These are phyloP conservation scores for Stenchaetothrips biformis DNA, from an alignment of 2,888 invertebrate genomes.

Conservation along the genomic window DNA sequence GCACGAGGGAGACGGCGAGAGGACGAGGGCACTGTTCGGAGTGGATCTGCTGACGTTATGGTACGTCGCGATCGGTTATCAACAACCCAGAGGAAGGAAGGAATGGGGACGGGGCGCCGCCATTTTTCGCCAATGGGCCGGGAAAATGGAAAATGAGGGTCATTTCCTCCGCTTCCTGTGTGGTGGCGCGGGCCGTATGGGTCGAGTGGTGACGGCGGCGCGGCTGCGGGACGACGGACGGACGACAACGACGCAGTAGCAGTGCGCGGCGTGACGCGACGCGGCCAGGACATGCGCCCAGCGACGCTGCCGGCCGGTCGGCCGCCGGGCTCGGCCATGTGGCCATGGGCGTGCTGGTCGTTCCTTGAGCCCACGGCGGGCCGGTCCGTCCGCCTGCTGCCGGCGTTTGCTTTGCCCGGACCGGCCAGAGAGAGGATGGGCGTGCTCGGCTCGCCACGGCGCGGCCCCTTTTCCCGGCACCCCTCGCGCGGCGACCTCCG, in stretches of 20 bases:
- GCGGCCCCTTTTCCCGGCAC: background rate
- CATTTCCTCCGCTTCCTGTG: background rate
- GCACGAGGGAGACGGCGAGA: too few species aligned
- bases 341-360: too few species aligned
- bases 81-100: too few species aligned
- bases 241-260: background rate
- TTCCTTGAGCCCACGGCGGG: too few species aligned
- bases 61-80: too few species aligned
- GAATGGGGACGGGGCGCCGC: too few species aligned
- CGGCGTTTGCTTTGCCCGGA: background rate
- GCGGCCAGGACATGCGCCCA: background rate
- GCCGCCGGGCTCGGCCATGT: too few species aligned
- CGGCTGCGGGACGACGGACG: background rate
- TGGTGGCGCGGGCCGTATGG: background rate
- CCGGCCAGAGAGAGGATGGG: background rate
- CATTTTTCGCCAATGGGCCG: too few species aligned
- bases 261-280: background rate
- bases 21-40: too few species aligned
- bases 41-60: too few species aligned
- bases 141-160: background rate
- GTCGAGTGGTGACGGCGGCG: background rate
- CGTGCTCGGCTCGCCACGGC: slow-evolving; percentile 4
- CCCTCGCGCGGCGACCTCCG: background rate
- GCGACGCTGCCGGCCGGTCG: too few species aligned
- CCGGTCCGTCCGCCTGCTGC: too few species aligned